Evolutionary conservation across 1,140 invertebrate species (phyloP), one percentile per base, ranked within the genome.

Genomic region (Drosophila grimshawi): DNA sequence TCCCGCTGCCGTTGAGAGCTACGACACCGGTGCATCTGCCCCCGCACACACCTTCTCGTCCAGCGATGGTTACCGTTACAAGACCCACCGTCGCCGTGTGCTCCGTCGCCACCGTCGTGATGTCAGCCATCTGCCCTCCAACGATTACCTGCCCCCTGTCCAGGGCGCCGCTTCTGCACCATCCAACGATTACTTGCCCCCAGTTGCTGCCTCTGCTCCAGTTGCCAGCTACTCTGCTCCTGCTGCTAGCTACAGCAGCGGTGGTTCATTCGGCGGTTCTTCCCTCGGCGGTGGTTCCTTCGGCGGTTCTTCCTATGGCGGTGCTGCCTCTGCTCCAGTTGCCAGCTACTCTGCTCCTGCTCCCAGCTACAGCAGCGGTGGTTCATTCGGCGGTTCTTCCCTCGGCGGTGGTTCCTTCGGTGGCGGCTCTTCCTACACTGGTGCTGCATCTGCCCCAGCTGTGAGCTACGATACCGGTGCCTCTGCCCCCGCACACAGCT

Each of bases 31-130:
- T 49, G 86, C 81, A 49, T 82, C 85, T 11, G 88, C 73, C 48
- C 80, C 82, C 19, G 82, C 82, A 32, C 88, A 91, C 69, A 79
- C 51, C 60, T 91, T 76, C 80, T 91, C 88, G 2, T 63, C 82
- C n/a, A 49, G 6, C 33, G 89, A 91, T 63, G 89, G 89, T 19
- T 91, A 91, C 78, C 86, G 86, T 32, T 91, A 91, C 80, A 91
- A 91, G 73, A 91, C 82, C 69, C 77, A 85, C 33, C 76, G 76
- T 63, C 81, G 81, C 59, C 64, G 72, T 27, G 85, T 86, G 11
- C 45, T 76, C 32, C 78, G 88, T 55, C 90, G 86, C 37, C 78
- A 81, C 35, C 90, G 86, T 78, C 90, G 86, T 81, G 86, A 74
- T 80, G 80, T 78, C 60, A 81, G 78, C 85, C 75, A 88, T 29